Evolutionary conservation across 1,140 invertebrate species (phyloP).

Genomic region (Lucilia cuprina): DNA sequence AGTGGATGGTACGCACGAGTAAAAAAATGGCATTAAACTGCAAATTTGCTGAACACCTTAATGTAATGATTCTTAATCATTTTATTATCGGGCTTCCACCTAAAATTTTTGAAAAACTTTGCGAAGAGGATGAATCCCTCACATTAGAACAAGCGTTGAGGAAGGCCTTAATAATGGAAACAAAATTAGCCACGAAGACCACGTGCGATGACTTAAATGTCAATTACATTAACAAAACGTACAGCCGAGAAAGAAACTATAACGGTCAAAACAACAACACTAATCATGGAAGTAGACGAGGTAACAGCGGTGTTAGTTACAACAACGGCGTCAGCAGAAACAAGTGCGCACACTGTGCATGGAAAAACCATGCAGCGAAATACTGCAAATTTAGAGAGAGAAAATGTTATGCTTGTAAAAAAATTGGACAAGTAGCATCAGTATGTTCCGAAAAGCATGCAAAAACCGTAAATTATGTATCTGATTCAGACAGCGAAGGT

Average conservation of each 20-base stretch:
- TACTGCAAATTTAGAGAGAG: constrained; percentile 9
- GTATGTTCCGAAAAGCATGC: not conserved
- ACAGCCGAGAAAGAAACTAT: not conserved
- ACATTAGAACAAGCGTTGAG: not conserved
- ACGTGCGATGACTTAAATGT: not conserved
- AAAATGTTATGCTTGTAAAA: constrained; percentile 15
- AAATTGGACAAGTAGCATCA: constrained; percentile 29
- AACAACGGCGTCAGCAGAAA: no score
- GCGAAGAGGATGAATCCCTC: constrained; percentile 30
- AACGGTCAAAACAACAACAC: not conserved
- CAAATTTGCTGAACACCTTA: not conserved
- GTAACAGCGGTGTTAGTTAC: not conserved
- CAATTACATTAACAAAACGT: not conserved
- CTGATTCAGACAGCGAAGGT: not conserved
- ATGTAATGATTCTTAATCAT: not conserved
- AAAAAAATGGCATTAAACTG: not conserved
- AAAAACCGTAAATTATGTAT: not conserved
- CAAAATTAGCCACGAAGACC: not conserved
- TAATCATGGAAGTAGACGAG: not conserved
- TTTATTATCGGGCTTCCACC: constrained; percentile 7
- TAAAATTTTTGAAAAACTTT: constrained; percentile 23
- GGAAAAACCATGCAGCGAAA: constrained; percentile 3
- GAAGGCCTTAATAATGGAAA: constrained; percentile 29
- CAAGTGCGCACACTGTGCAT: constrained; percentile 21
- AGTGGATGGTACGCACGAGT: not conserved